Conservation (phyloP, 2,888 invertebrate genomes). For the Eugnorisma glareosa region DNA sequence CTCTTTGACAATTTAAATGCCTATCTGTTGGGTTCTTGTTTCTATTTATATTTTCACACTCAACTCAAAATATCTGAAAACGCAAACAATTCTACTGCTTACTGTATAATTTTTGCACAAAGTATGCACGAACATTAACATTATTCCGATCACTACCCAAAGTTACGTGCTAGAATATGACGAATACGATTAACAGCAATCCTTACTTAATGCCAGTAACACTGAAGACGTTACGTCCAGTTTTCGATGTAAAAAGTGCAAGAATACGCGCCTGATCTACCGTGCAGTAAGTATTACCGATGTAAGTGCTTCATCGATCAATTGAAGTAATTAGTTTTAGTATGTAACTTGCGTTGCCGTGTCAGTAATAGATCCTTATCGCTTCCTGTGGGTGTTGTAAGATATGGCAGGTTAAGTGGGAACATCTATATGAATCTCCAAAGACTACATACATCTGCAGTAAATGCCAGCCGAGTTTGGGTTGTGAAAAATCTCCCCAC, state of each 20-base stretch:
- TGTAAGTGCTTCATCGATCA: constrained; percentile 56
- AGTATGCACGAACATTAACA: background rate
- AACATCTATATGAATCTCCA: background rate
- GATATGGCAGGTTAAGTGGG: background rate
- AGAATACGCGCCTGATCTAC: constrained; percentile 51
- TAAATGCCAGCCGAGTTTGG: background rate
- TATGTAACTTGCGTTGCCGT: constrained; percentile 41
- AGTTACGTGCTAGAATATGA: constrained; percentile 33
- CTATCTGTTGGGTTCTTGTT: no score
- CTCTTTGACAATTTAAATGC: background rate
- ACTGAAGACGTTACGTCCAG: constrained; percentile 50
- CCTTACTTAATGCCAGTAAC: constrained; percentile 49
- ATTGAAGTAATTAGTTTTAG: constrained; percentile 39
- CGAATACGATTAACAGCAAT: constrained; percentile 25
- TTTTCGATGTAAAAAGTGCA: constrained; percentile 22
- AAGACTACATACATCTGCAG: background rate
- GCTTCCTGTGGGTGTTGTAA: constrained; percentile 37
- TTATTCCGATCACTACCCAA: background rate
- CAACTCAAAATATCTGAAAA: background rate
- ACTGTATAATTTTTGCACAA: no score
- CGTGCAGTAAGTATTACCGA: constrained; percentile 44
- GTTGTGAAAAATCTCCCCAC: background rate
- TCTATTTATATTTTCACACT: background rate
- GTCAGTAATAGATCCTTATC: constrained; percentile 32
- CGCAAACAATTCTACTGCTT: background rate